Conservation (phyloP, 1,140 invertebrate genomes). For the Oedothorax gibbosus region DNA sequence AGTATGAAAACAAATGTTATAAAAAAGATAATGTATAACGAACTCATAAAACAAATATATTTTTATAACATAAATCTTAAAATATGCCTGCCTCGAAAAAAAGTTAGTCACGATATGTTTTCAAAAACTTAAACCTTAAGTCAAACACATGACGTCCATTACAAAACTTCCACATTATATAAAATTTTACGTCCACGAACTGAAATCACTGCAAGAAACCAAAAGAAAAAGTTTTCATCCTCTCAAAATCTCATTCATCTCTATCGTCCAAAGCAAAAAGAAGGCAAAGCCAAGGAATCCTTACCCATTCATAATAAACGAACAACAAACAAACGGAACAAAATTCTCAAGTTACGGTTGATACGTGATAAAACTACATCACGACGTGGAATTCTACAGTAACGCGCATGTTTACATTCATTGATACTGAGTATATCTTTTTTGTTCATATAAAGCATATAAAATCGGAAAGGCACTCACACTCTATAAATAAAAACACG, state of each 20-base stretch:
- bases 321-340: conserved; percentile 34
- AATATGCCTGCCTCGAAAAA: too few species aligned
- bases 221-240: conserved; percentile 16
- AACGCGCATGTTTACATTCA: conserved; percentile 13
- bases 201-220: conserved; percentile 15
- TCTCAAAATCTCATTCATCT: conserved; percentile 28
- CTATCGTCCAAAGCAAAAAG: conserved; percentile 31
- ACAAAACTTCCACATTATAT: conserved; percentile 1
- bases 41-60: too few species aligned
- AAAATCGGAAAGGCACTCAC: conserved; percentile 37
- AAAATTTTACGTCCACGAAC: conserved; percentile 31
- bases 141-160: conserved; percentile 36
- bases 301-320: conserved; percentile 36
- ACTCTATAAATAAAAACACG: conserved; percentile 48
- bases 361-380: conserved; percentile 51
- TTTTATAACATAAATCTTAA: too few species aligned
- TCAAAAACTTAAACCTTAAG: conserved; percentile 20
- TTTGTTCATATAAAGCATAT: conserved; percentile 45
- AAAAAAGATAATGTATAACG: too few species aligned
- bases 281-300: conserved; percentile 5
- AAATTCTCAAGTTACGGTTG: conserved; percentile 39
- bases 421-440: conserved; percentile 2
- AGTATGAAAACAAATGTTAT: too few species aligned
- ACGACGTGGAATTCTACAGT: conserved; percentile 41
- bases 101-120: not conserved